phyloP scores from a whole-genome alignment of 2,797 vertebrate genomes.

The Typhlichthys eigenmanni region DNA sequence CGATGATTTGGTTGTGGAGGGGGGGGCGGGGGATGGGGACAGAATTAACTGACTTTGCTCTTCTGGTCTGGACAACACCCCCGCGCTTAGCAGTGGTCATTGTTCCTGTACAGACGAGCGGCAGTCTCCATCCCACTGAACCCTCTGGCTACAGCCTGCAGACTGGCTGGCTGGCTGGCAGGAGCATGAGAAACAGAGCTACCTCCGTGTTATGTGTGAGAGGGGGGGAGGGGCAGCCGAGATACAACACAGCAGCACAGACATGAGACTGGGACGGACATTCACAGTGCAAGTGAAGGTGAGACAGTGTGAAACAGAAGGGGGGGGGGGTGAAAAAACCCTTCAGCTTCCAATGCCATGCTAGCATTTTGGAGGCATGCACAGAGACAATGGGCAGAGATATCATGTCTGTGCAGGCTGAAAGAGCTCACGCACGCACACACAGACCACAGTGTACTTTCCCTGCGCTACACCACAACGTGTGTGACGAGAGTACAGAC shows the following conservation, averaged over 20 bases:
- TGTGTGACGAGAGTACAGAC: background rate
- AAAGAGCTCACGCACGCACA: constrained; percentile 55
- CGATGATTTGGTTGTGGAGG: constrained; percentile 23
- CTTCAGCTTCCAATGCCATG: constrained; percentile 67
- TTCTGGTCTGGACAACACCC: constrained; percentile 63
- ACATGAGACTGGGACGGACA: constrained; percentile 32
- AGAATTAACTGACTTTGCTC: constrained; percentile 62
- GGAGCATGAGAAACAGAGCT: constrained; percentile 27
- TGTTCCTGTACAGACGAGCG: constrained; percentile 34
- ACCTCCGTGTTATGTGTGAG: constrained; percentile 5
- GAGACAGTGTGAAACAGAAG: constrained; percentile 34
- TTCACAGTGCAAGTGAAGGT: constrained; percentile 31
- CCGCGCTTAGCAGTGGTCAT: constrained; percentile 44
- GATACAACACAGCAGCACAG: constrained; percentile 33
- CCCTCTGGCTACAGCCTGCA: constrained; percentile 22
- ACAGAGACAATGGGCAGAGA: constrained; percentile 70
- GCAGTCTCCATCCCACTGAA: constrained; percentile 41
- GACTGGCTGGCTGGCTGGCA: constrained; percentile 39
- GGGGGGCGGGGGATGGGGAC: too few species aligned
- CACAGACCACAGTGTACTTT: constrained; percentile 38
- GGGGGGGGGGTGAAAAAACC: constrained; percentile 27
- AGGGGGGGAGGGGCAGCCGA: constrained; percentile 26
- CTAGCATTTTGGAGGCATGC: constrained; percentile 63
- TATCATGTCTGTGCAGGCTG: constrained; percentile 63
- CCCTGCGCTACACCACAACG: constrained; percentile 28